phyloP scores from a whole-genome alignment of 1,140 invertebrate genomes.

The Colletes gigas region DNA sequence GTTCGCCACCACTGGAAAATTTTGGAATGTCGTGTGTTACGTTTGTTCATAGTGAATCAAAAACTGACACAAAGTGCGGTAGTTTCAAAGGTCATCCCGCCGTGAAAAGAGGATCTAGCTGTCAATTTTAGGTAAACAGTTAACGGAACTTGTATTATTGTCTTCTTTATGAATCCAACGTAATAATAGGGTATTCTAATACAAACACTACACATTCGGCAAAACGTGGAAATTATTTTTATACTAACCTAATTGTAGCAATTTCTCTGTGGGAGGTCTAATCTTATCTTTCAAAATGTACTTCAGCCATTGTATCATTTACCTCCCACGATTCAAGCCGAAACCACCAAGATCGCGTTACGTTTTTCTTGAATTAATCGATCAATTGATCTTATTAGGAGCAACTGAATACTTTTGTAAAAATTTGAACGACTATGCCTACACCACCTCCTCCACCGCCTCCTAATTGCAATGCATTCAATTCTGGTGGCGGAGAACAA shows the following conservation, averaged over 20 bases:
- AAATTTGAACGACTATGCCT: slow-evolving; percentile 76
- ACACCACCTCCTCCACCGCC: slow-evolving; percentile 85
- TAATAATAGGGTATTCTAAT: not conserved
- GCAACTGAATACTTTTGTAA: slow-evolving; percentile 11
- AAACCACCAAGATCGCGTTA: too few species aligned
- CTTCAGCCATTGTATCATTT: slow-evolving; percentile 12
- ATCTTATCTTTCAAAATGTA: slow-evolving; percentile 40
- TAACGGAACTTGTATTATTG: not conserved
- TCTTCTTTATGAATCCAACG: rapidly evolving
- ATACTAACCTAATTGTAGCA: slow-evolving; percentile 26
- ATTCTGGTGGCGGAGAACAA: slow-evolving; percentile 81
- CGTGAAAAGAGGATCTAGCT: not conserved
- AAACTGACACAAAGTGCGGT: slow-evolving; percentile 31
- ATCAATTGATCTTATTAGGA: slow-evolving; percentile 1
- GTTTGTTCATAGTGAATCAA: slow-evolving; percentile 29
- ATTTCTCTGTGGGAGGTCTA: slow-evolving; percentile 28
- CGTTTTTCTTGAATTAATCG: not conserved
- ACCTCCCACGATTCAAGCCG: not conserved
- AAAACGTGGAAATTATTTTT: slow-evolving; percentile 19
- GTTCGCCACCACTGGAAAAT: not conserved
- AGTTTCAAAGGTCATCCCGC: slow-evolving; percentile 27
- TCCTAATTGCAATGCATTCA: slow-evolving; percentile 77
- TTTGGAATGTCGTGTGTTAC: slow-evolving; percentile 36
- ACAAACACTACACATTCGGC: not conserved
- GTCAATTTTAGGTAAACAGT: slow-evolving; percentile 34